A percentile compares a stretch with the other conserved stretches of the same genome.
Evolutionary conservation across 1,140 invertebrate species (phyloP).

Genomic region (Hyposmocoma kahamanoa): DNA sequence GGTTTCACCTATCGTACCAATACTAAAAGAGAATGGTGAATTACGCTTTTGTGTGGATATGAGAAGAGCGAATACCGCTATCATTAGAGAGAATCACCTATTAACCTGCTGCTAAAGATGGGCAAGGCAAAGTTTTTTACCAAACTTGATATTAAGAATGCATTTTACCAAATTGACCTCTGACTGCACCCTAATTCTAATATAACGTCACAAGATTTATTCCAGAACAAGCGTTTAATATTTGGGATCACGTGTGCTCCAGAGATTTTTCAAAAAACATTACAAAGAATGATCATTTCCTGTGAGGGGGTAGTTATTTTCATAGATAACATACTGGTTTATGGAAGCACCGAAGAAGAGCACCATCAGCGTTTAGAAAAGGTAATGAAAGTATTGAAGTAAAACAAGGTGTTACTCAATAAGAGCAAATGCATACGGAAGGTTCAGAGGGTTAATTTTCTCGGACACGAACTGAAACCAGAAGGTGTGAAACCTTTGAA

Average conservation of each 20-base stretch:
- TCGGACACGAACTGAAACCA: slow-evolving; percentile 44
- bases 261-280: slow-evolving; percentile 26
- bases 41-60: slow-evolving; percentile 49
- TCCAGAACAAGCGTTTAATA: slow-evolving; percentile 23
- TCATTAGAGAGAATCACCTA: slow-evolving; percentile 40
- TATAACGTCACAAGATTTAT: slow-evolving; percentile 18
- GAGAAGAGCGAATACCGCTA: slow-evolving; percentile 38
- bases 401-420: slow-evolving; percentile 29
- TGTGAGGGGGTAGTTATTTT: slow-evolving; percentile 27
- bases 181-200: slow-evolving; percentile 18
- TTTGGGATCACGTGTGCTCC: slow-evolving; percentile 26
- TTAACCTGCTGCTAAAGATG: slow-evolving; percentile 35
- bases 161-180: slow-evolving; percentile 27
- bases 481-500: slow-evolving; percentile 30
- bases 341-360: slow-evolving; percentile 19
- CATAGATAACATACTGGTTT: slow-evolving; percentile 30
- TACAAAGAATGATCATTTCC: slow-evolving; percentile 17
- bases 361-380: slow-evolving; percentile 27
- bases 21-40: slow-evolving; percentile 36
- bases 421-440: slow-evolving; percentile 25
- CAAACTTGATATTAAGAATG: slow-evolving; percentile 34
- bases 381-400: slow-evolving; percentile 23
- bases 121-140: slow-evolving; percentile 25
- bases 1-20: slow-evolving; percentile 45
- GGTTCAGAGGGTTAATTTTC: slow-evolving; percentile 39